Base-by-base conservation (phyloP, 2,888 invertebrate species). In the Pomacea canaliculata region DNA sequence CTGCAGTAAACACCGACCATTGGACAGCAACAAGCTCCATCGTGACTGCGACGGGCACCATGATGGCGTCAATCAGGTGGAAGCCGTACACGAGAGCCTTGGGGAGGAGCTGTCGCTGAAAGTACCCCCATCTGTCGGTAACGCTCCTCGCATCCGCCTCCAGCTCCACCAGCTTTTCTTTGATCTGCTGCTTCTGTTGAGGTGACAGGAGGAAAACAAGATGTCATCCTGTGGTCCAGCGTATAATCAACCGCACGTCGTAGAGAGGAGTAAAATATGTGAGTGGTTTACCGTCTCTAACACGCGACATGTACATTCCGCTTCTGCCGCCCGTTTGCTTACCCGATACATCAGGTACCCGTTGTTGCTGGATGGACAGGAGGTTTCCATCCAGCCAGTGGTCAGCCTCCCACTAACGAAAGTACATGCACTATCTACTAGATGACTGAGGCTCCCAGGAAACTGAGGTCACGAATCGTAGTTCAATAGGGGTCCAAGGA, bases 171-270 rank as follows among this genome's bases (percentile, higher is more conserved):
- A 69, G 18, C 69, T 69, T 74, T n/a, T 62, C 63, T 19, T 37
- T 23, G 48, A 68, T 46, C 51, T 74, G 74, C 8, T 69, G 74
- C 49, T 74, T 74, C 74, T 74, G 74, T 7, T 1, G 37, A 37
- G 37, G 37, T 37, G 37, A 37, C 37, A 37, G 37, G 23, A 65
- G 27, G 37, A 13, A 13, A 13, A 37, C 23, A 23, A 23, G 23
- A 23, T 23, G 23, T 23, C 0, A 23, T 23, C 23, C 23, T 23
- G 23, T 23, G 23, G 23, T 23, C 23, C 23, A 23, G 23, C 23
- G 23, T 23, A 23, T 23, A 23, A 23, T 23, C 23, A 23, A 23
- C 23, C 23, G 23, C 23, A 23, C 23, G 66, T 66, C 37, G 23
- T n/a, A 13, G 23, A 27, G 66, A 37, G 7, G 23, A 27, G 16